Conservation (phyloP, 2,797 vertebrate genomes). For the Mastacembelus armatus region DNA sequence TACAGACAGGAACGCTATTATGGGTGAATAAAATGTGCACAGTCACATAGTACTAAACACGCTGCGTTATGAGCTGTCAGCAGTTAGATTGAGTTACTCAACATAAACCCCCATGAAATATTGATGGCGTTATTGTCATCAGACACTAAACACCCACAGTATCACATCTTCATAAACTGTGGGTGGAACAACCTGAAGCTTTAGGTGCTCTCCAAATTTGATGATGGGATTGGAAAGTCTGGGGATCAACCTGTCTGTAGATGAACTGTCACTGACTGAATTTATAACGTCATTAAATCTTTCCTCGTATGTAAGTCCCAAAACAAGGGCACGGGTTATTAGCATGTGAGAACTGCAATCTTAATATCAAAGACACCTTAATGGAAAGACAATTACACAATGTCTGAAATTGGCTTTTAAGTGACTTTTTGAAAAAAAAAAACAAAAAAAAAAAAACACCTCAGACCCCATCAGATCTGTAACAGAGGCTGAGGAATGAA, state of each 20-base stretch:
- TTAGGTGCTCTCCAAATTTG: background rate
- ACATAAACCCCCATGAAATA: conserved; percentile 17
- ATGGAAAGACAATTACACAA: conserved; percentile 1
- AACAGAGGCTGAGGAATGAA: background rate
- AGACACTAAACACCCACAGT: conserved; percentile 10
- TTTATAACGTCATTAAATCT: background rate
- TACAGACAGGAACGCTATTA: background rate
- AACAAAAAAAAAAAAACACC: background rate
- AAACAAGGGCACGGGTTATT: background rate
- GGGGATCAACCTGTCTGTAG: background rate
- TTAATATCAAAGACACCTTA: background rate
- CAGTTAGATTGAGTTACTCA: conserved; percentile 34
- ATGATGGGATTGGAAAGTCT: background rate
- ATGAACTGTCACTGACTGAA: background rate
- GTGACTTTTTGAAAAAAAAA: conserved; percentile 13
- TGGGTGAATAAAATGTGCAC: background rate
- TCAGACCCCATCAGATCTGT: background rate
- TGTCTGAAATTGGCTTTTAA: background rate
- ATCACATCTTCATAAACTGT: conserved; percentile 13
- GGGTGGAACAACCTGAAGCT: background rate
- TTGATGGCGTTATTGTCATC: conserved; percentile 1
- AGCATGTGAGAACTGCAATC: no score
- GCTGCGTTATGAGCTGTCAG: conserved; percentile 33
- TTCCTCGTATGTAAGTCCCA: no score
- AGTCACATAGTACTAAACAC: conserved; percentile 5